phyloP scores from a whole-genome alignment of 2,797 vertebrate genomes.

The Sebastiscus albofasciatus region DNA sequence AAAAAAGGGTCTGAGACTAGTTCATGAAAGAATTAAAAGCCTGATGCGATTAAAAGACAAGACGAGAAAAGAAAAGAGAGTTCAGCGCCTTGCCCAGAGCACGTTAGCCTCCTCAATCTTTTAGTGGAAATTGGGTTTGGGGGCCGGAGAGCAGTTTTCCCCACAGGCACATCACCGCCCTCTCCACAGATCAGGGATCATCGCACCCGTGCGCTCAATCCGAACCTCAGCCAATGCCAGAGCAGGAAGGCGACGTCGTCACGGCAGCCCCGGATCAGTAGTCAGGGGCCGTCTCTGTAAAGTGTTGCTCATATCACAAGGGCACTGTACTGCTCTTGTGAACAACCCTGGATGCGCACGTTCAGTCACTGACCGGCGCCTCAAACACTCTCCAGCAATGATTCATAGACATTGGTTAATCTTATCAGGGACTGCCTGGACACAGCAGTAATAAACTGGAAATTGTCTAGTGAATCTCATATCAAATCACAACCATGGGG shows the following conservation, averaged over 20 bases:
- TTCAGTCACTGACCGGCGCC: constrained; percentile 55
- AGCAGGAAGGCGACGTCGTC: constrained; percentile 14
- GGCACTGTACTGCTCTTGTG: constrained; percentile 21
- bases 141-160: constrained; percentile 40
- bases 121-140: constrained; percentile 63
- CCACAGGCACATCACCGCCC: constrained; percentile 27
- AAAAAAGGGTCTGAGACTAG: constrained; percentile 46
- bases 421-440: constrained; percentile 80
- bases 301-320: constrained; percentile 40
- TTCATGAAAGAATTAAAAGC: constrained; percentile 77
- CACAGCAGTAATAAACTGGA: constrained; percentile 82
- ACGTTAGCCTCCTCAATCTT: constrained; percentile 64
- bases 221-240: constrained; percentile 21
- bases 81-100: constrained; percentile 46
- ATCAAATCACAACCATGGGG: constrained; percentile 73
- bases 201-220: constrained; percentile 14
- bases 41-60: constrained; percentile 74
- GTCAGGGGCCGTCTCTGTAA: constrained; percentile 40
- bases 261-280: constrained; percentile 30
- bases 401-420: constrained; percentile 79
- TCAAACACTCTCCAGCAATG: constrained; percentile 58
- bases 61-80: constrained; percentile 37
- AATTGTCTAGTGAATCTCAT: constrained; percentile 79
- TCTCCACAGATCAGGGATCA: constrained; percentile 61
- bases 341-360: constrained; percentile 33